Evolutionary conservation across 2,113 vertebrate species (phyloP).

Genomic region (Camelus bactrianus): DNA sequence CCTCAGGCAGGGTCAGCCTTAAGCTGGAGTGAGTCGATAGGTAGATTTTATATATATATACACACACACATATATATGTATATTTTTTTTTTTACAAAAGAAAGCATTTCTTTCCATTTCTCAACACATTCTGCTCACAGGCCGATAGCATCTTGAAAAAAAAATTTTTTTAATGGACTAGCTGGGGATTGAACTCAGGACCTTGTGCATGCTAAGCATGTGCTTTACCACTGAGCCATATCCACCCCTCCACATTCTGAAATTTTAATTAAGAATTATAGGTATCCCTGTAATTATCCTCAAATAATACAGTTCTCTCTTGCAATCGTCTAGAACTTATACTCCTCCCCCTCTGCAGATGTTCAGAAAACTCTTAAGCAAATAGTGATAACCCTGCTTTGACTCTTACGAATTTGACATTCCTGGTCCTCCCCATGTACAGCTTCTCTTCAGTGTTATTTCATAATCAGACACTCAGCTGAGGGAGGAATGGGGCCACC

Average conservation of each 20-base stretch:
- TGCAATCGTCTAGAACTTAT: background rate
- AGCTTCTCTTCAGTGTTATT: background rate
- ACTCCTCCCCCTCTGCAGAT: background rate
- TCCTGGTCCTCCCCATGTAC: background rate
- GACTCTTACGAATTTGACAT: background rate
- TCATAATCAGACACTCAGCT: background rate
- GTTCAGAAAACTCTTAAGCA: background rate
- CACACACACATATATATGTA: no score
- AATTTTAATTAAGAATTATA: constrained; percentile 52
- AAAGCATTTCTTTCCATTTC: background rate
- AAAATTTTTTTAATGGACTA: no score
- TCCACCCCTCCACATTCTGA: background rate
- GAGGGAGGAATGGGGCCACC: background rate
- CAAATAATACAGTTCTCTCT: background rate
- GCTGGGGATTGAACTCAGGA: no score
- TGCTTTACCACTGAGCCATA: no score
- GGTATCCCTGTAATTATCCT: background rate
- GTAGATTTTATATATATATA: background rate
- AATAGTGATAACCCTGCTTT: background rate
- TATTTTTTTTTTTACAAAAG: background rate
- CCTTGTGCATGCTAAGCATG: no score
- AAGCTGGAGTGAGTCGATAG: background rate
- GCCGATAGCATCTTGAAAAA: background rate
- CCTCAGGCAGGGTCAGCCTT: background rate
- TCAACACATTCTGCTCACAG: background rate